Conservation (phyloP, 1,140 invertebrate species). For the Drosophila hydei region DNA sequence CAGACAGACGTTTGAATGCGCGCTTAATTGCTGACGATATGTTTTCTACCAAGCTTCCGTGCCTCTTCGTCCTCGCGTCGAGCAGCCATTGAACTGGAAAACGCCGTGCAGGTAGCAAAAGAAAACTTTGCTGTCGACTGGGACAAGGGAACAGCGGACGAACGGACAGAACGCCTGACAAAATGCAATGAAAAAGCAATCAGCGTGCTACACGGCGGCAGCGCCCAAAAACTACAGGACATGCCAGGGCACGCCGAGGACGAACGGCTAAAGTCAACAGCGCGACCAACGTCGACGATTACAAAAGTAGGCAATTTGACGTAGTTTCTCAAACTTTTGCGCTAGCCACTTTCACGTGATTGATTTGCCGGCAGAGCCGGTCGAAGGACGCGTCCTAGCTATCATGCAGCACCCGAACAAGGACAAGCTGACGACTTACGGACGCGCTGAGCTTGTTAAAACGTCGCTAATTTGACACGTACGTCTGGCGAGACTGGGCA, state of each 20-base stretch:
- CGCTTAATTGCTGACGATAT: slow-evolving; percentile 78
- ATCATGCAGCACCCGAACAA: slow-evolving; percentile 3
- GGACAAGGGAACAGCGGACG: slow-evolving; percentile 43
- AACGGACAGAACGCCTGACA: slow-evolving; percentile 24
- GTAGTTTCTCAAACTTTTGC: slow-evolving; percentile 69
- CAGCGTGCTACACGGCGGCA: slow-evolving; percentile 44
- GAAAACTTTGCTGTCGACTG: slow-evolving; percentile 61
- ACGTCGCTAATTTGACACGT: slow-evolving; percentile 78
- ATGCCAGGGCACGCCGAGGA: slow-evolving; percentile 5
- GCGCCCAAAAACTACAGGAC: slow-evolving; percentile 35
- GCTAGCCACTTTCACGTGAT: slow-evolving; percentile 69
- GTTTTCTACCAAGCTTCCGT: slow-evolving; percentile 37
- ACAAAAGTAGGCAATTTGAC: slow-evolving; percentile 74
- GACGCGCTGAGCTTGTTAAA: slow-evolving; percentile 64
- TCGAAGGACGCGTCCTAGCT: slow-evolving; percentile 2
- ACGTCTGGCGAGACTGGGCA: slow-evolving; percentile 57
- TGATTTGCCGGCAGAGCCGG: slow-evolving; percentile 56
- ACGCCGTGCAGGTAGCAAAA: slow-evolving; percentile 57
- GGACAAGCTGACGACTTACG: slow-evolving; percentile 19
- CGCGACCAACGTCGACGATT: slow-evolving; percentile 21
- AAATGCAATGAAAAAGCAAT: slow-evolving; percentile 80
- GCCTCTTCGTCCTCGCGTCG: neutral
- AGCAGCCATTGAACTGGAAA: slow-evolving; percentile 61
- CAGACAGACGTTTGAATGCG: slow-evolving; percentile 72
- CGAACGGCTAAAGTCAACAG: slow-evolving; percentile 35